Conservation (phyloP, 1,140 invertebrate genomes). For the Ganaspis sp. region DNA sequence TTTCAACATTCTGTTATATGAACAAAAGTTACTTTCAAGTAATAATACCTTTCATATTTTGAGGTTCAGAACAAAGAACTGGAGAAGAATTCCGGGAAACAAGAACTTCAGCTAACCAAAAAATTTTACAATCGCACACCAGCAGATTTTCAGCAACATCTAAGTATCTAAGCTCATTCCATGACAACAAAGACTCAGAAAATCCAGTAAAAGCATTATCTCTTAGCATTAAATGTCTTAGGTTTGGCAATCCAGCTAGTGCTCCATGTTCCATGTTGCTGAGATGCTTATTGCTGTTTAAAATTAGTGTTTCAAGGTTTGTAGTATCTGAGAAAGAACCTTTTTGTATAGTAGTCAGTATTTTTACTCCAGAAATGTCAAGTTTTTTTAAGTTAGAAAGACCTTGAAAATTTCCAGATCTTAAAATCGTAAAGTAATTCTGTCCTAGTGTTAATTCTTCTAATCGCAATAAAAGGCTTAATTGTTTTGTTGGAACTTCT, state of each 20-base stretch:
- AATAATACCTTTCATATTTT: conserved; percentile 77
- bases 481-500: conserved; percentile 84
- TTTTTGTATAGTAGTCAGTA: conserved; percentile 83
- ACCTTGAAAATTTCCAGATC: conserved; percentile 85
- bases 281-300: conserved; percentile 87
- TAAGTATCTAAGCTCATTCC: conserved; percentile 85
- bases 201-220: conserved; percentile 87
- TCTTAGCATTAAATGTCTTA: conserved; percentile 84
- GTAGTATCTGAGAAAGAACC: conserved; percentile 87
- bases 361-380: conserved; percentile 85
- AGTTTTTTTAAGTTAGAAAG: conserved; percentile 85
- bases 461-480: conserved; percentile 83
- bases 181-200: conserved; percentile 85
- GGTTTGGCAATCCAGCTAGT: conserved; percentile 85
- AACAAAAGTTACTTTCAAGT: background rate
- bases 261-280: conserved; percentile 84
- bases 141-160: conserved; percentile 90
- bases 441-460: conserved; percentile 89
- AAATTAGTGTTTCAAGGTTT: conserved; percentile 86
- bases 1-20: no score
- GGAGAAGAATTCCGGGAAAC: conserved; percentile 84
- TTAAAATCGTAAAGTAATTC: conserved; percentile 84
- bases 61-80: conserved; percentile 85
- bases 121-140: conserved; percentile 86
- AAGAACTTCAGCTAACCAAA: conserved; percentile 88